Evolutionary conservation across 2,113 vertebrate species (phyloP), one percentile per base, ranked within the genome.

Genomic region (Muntiacus reevesi): DNA sequence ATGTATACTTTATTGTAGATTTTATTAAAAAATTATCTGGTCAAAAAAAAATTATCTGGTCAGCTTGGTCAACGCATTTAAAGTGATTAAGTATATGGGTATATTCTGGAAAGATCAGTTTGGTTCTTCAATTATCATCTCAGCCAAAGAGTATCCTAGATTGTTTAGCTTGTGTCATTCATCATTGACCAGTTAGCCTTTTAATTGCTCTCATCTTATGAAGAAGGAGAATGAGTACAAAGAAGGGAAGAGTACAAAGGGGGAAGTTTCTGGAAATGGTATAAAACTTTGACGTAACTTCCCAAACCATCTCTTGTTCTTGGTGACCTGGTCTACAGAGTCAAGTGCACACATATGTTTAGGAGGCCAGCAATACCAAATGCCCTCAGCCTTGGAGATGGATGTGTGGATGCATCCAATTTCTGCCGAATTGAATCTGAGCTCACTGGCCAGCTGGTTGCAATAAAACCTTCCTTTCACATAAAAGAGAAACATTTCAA

Each of bases 391-490:
- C 43, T 71, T 89, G 71, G 87, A 83, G 60, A 89, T 76, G 7
- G 40, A 91, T 79, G 6, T 28, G 10, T 54, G 87, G 62, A 54
- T 62, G 81, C n/a, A 83, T 33, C 52, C 60, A 89, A 5, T 62
- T 96, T 60, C 55, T 59, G 92, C 92, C 33, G 89, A 54, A 50
- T 60, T 33, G 36, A 74, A 7, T 81, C 94, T 96, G 25, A 71
- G 54, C 76, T 97, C 82, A 93, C 60, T 83, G 74, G 50, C 94
- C 92, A 95, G 90, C 86, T 74, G 94, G 76, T 47, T 96, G 50
- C 96, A 98, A 64, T 94, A 96, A 96, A 98, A 78, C 19, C 27
- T 17, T 93, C 30, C 84, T 92, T 97, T 91, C 62, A 86, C n/a
- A 89, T 86, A 78, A 93, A 83, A 90, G 25, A 83, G 74, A 87